A percentile compares a stretch with the other conserved stretches of the same genome.
Conservation (phyloP, 2,888 invertebrate species). For the Coleophora flavipennella region DNA sequence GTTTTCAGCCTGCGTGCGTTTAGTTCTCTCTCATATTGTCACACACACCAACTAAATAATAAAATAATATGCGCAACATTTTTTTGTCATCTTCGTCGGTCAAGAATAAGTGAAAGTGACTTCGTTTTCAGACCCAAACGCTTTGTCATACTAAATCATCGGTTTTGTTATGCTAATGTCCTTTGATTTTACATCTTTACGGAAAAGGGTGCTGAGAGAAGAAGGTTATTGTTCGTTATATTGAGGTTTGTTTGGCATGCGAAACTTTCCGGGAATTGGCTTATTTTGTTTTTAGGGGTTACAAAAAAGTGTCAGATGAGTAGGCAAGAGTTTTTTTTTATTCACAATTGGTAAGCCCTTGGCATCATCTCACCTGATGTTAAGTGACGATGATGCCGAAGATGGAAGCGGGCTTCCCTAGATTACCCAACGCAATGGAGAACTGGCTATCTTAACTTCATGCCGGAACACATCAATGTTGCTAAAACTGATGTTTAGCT, state of each 20-base stretch:
- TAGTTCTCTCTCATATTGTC: slow-evolving; percentile 47
- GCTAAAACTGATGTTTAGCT: too few relatives aligned
- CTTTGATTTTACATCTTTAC: slow-evolving; percentile 58
- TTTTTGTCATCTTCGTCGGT: slow-evolving; percentile 27
- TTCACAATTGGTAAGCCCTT: too few relatives aligned
- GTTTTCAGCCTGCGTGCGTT: slow-evolving; percentile 52
- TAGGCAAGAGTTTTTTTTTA: too few relatives aligned
- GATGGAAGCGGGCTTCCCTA: too few relatives aligned
- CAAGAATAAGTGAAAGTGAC: slow-evolving; percentile 59
- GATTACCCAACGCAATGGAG: too few relatives aligned
- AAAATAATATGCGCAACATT: slow-evolving; percentile 28
- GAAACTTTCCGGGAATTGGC: slow-evolving; percentile 48
- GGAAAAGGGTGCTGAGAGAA: slow-evolving; percentile 42
- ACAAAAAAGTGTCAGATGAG: slow-evolving; percentile 19
- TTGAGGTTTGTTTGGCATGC: slow-evolving; percentile 36
- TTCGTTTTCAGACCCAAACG: slow-evolving; percentile 33
- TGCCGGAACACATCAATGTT: too few relatives aligned
- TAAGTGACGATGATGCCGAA: too few relatives aligned
- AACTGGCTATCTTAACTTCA: too few relatives aligned
- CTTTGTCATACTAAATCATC: slow-evolving; percentile 55
- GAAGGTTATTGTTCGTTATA: slow-evolving; percentile 37
- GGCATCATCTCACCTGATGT: too few relatives aligned
- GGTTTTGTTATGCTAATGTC: slow-evolving; percentile 66
- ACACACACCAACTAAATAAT: slow-evolving; percentile 33
- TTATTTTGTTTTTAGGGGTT: slow-evolving; percentile 26